Conservation (phyloP, 2,113 vertebrate species). For the Eleginops maclovinus region DNA sequence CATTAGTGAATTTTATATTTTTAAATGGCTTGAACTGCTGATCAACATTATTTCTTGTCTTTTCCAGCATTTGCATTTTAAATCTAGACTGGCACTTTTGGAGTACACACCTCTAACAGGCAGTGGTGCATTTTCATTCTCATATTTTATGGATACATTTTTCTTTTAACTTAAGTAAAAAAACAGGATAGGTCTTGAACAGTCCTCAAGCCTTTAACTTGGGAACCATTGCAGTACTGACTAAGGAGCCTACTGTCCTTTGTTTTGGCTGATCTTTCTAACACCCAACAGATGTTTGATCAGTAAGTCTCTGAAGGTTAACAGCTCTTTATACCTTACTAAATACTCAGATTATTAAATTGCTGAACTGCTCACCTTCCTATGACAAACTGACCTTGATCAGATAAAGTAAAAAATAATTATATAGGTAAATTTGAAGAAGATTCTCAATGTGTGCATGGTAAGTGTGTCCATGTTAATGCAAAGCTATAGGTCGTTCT, state of each 20-base stretch:
- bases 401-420: conserved; percentile 6
- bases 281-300: conserved; percentile 64
- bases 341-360: conserved; percentile 65
- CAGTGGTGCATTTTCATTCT: too few relatives aligned
- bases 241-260: not conserved
- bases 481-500: conserved; percentile 1
- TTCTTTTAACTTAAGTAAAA: not conserved
- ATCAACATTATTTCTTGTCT: not conserved
- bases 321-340: conserved; percentile 30
- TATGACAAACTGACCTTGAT: conserved; percentile 15
- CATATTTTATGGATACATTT: too few relatives aligned
- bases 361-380: conserved; percentile 46
- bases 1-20: not conserved
- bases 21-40: not conserved
- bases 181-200: not conserved
- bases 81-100: not conserved
- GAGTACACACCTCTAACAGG: too few relatives aligned
- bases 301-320: conserved; percentile 56
- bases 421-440: conserved; percentile 3
- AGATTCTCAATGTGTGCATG: conserved; percentile 8
- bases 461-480: not conserved
- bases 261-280: conserved; percentile 31
- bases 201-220: not conserved
- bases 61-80: conserved; percentile 1
- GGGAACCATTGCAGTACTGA: not conserved